Conservation (phyloP, 2,113 vertebrate genomes). For the Peromyscus polionotus region DNA sequence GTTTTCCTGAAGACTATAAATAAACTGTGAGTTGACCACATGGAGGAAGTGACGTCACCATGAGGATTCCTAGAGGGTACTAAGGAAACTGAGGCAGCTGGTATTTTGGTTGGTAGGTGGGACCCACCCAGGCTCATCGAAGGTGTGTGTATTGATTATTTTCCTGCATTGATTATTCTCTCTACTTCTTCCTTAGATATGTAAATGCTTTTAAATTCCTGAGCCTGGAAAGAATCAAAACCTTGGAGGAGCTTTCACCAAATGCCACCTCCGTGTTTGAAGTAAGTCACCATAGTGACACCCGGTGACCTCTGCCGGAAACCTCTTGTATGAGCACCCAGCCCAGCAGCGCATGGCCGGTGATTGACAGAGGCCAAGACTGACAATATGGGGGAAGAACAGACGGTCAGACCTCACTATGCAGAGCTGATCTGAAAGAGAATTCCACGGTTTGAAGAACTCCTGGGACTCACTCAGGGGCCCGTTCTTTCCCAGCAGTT, state of each 20-base stretch:
- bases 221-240: constrained; percentile 83
- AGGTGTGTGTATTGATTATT: background rate
- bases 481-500: background rate
- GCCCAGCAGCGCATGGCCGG: background rate
- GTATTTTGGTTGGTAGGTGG: background rate
- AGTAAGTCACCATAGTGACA: constrained; percentile 82
- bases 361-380: background rate
- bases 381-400: background rate
- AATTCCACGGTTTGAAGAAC: background rate
- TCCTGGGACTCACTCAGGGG: background rate
- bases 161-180: constrained; percentile 46
- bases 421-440: background rate
- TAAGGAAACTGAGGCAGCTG: background rate
- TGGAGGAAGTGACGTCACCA: too few relatives aligned
- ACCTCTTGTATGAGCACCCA: background rate
- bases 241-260: constrained; percentile 88
- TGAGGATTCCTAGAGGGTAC: background rate
- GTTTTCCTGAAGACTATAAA: background rate
- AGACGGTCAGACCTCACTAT: background rate
- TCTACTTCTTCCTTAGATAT: constrained; percentile 83
- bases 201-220: constrained; percentile 88
- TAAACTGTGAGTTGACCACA: background rate
- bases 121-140: background rate
- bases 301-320: too few relatives aligned
- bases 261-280: constrained; percentile 80